Evolutionary conservation across 1,140 invertebrate genomes (phyloP).

Genomic region (Piezodorus guildinii): DNA sequence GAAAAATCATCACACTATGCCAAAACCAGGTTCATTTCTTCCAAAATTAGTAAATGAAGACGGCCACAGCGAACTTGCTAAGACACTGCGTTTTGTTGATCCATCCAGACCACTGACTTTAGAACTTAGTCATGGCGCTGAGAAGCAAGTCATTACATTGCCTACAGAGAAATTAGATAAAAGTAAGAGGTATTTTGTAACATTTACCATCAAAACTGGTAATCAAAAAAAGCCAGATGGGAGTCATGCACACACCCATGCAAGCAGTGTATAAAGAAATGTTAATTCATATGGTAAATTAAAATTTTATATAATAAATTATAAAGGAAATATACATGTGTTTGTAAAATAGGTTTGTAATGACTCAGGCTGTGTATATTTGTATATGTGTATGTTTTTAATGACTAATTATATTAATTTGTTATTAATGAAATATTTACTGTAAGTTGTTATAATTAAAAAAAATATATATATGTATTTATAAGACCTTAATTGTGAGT

Average conservation of each 20-base stretch:
- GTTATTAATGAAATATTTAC: no score
- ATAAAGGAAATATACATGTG: no score
- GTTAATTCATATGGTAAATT: background rate
- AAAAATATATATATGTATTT: no score
- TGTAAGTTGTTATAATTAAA: no score
- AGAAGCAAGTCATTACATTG: conserved; percentile 70
- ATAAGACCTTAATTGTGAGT: no score
- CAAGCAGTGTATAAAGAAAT: conserved; percentile 24
- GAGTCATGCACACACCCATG: conserved; percentile 20
- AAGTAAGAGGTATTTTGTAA: conserved; percentile 80
- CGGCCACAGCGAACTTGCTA: conserved; percentile 22
- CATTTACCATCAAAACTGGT: conserved; percentile 68
- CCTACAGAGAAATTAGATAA: conserved; percentile 72
- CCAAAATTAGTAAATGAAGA: conserved; percentile 45
- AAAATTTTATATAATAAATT: no score
- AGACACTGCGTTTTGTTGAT: conserved; percentile 32
- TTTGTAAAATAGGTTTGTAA: no score
- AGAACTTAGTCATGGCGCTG: conserved; percentile 64
- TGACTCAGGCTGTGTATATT: no score
- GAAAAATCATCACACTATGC: conserved; percentile 57
- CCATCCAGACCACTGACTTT: conserved; percentile 43
- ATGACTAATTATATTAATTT: no score
- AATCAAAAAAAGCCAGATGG: conserved; percentile 16
- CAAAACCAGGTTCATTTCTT: conserved; percentile 45
- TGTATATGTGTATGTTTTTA: no score